Base-by-base conservation (phyloP, 2,113 vertebrate genomes). In the Clarias batrachus region DNA sequence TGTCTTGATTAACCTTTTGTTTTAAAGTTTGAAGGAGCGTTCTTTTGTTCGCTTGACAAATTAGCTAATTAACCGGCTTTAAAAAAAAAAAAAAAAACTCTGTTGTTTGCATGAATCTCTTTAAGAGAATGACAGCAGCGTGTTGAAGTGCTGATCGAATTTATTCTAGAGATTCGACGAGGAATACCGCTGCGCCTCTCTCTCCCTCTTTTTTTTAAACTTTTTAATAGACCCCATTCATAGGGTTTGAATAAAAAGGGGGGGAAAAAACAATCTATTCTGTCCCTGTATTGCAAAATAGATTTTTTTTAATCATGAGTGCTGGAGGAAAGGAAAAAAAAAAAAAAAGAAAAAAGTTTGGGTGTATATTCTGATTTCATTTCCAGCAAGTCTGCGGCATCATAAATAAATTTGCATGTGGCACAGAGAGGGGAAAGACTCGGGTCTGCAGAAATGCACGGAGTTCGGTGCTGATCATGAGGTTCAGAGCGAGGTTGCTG, bases 341-440 rank as follows among this genome's bases (percentile, higher is more conserved):
- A 8, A 41, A 41, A 41, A 41, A 0, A 41, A 41, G 6, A 41
- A 90, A 84, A 60, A 86, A 92, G 92, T 92, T 92, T 90, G 84
- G 84, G 91, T 93, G 89, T 92, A 89, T 92, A 92, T 94, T 92
- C 92, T 93, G 92, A 94, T 94, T 95, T 93, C 90, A 95, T 95
- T 93, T 93, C 91, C 92, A 91, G 66, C 87, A 77, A 89, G 91
- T 91, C 88, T 90, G 81, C 70, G 83, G 86, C 87, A 86, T 93
- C 90, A 91, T 93, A 93, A 93, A 93, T 93, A 93, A 85, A 93
- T 93, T 92, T 93, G 83, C 91, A 94, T 94, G 90, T 88, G 63
- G 89, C 88, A 89, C 90, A 89, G 87, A 89, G 82, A 7, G 52
- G 19, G 16, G 13, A 25, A 25, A 3, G 21, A 65, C 30, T 65